Evolutionary conservation across 2,113 vertebrate genomes (phyloP), one percentile per base, ranked within the genome.

Genomic region (Rhinichthys klamathensis): DNA sequence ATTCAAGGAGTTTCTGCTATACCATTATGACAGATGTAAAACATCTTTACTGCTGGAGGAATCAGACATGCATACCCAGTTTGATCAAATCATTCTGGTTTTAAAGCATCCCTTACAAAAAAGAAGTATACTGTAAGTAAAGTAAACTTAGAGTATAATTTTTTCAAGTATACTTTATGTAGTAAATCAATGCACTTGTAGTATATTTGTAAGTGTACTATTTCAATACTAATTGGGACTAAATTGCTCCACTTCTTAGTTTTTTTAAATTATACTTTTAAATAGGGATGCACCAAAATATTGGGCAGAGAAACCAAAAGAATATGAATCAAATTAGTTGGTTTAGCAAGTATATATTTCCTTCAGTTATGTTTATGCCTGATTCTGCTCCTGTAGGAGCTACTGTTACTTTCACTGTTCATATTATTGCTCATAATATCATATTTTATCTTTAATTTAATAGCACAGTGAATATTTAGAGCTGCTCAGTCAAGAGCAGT

Each of bases 31-130:
- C 23, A 76, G 72, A 32, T 61, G 21, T 70, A 67, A 49, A 27
- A 9, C 49, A 76, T 58, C 76, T 70, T 7, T 41, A 46, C 13
- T 69, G 41, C 82, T 65, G 70, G 60, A 82, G 61, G 21, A 63
- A 41, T n/a, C 58, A 77, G 21, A 15, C 35, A 67, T 69, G 60
- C n/a, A n/a, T n/a, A n/a, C n/a, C n/a, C n/a, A 35, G 18, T 60
- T 60, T 73, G 30, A 32, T 67, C 51, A 73, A 25, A 27, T 46
- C 1, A 46, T 73, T 25, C 46, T 73, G 10, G 6, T 73, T 44
- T 44, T 44, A 15, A 25, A 70, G 12, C 12, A 46, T 70, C 18
- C 32, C 10, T 70, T 70, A 23, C 18, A 70, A 70, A 38, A 70
- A 27, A 38, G 1, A 8, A 18, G 65, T 69, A 32, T 9, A 21